Evolutionary conservation across 2,888 invertebrate species (phyloP), one percentile per base, ranked within the genome.

Genomic region (Stratiomys singularior): DNA sequence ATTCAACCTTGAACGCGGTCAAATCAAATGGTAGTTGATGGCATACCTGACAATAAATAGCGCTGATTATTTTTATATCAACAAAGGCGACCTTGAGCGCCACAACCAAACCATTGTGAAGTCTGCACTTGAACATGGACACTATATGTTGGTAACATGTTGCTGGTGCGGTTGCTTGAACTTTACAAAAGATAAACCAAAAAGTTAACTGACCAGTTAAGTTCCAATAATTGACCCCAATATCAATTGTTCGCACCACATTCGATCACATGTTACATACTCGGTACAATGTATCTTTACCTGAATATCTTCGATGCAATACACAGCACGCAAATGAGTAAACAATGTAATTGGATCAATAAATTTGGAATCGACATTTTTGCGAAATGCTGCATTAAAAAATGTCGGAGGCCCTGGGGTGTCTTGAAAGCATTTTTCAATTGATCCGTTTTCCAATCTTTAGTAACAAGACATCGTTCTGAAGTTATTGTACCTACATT

Each of bases 211-310:
- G 58, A 60, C 58, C 58, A 60, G 58, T 60, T 60, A 21, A 60
- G 25, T 4, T 60, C 58, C 37, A 18, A 60, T 60, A 60, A 60
- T 60, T 60, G 58, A 60, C 58, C 58, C 25, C 58, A 25, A 60
- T 21, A 23, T 60, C 18, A 11, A 21, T 21, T 21, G 11, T 7
- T 1, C 25, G 52, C 15, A 52, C 52, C 52, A 52, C 52, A 52
- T 52, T n/a, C 52, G 52, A 13, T 13, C 52, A 15, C 37, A 37
- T 60, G 23, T 25, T 3, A 52, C 15, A n/a, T 15, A 52, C 52
- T 52, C n/a, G n/a, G 15, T 4, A 52, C 18, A 52, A 52, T 13
- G 18, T 52, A 52, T 52, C 18, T n/a, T 52, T 52, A 60, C 58
- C 58, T 60, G 21, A 60, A 60, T 60, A 18, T 60, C 58, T 23